Evolutionary conservation across 2,888 invertebrate genomes (phyloP).

Genomic region (Clanis bilineata): DNA sequence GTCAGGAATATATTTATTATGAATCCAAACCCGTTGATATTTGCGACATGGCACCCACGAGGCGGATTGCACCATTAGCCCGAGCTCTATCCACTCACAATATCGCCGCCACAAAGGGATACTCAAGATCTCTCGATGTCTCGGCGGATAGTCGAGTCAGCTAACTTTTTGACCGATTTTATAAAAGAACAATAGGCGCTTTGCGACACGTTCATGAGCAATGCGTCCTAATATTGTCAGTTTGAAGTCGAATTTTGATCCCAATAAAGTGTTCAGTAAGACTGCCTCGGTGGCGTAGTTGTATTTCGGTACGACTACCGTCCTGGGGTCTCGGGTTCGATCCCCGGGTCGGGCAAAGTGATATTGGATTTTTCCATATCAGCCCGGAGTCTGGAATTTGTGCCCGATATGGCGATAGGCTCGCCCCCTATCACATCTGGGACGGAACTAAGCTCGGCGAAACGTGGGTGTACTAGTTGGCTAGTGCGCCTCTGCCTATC

Average conservation of each 20-base stretch:
- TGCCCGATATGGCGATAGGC: too few species aligned
- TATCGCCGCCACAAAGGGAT: slow-evolving; percentile 31
- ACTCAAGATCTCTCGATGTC: slow-evolving; percentile 29
- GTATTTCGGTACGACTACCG: too few species aligned
- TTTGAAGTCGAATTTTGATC: background rate
- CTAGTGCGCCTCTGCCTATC: too few species aligned
- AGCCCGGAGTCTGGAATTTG: too few species aligned
- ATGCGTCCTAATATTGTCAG: slow-evolving; percentile 9
- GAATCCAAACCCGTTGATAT: background rate
- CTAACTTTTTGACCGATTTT: slow-evolving; percentile 27
- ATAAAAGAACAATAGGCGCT: slow-evolving; percentile 7
- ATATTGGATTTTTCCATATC: too few species aligned
- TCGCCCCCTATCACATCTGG: too few species aligned
- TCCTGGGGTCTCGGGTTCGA: too few species aligned
- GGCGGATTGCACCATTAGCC: slow-evolving; percentile 23
- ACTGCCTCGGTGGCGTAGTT: too few species aligned
- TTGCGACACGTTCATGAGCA: background rate
- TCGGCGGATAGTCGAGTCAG: slow-evolving; percentile 28
- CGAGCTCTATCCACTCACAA: slow-evolving; percentile 19
- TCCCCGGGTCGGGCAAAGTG: too few species aligned
- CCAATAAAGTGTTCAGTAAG: too few species aligned
- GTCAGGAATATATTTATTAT: background rate
- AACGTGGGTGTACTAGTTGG: too few species aligned
- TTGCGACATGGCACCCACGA: slow-evolving; percentile 6
- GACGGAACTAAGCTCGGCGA: too few species aligned